phyloP scores from a whole-genome alignment of 2,797 vertebrate genomes.

The Sardinella longiceps region DNA sequence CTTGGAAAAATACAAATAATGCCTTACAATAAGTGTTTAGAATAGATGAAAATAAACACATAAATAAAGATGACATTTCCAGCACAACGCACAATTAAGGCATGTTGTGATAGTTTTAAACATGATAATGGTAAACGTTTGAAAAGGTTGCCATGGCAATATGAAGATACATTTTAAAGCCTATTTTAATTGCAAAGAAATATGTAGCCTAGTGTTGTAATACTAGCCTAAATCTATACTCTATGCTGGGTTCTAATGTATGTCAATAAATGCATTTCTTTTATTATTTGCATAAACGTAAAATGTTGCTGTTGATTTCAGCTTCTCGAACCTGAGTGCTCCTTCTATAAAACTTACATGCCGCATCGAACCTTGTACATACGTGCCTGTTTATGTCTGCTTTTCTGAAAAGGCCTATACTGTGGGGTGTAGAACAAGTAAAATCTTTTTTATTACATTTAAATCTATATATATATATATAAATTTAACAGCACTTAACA shows the following conservation, averaged over 20 bases:
- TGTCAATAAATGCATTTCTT: too few relatives aligned
- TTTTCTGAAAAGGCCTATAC: not conserved
- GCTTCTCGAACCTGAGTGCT: not conserved
- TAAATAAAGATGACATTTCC: conserved; percentile 62
- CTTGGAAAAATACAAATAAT: conserved; percentile 60
- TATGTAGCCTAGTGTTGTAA: not conserved
- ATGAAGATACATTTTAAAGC: not conserved
- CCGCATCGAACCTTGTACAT: not conserved
- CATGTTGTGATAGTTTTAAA: not conserved
- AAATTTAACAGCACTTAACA: not conserved
- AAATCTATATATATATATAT: not conserved
- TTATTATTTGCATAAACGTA: not conserved
- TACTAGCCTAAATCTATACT: too few relatives aligned
- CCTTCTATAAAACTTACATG: not conserved
- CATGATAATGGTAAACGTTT: not conserved
- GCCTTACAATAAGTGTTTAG: conserved; percentile 57
- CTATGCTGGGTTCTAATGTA: too few relatives aligned
- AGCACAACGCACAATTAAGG: conserved; percentile 38
- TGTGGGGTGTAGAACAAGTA: not conserved
- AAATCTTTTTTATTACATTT: not conserved
- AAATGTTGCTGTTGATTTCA: not conserved
- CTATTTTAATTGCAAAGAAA: not conserved
- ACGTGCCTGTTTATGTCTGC: not conserved
- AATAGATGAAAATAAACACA: conserved; percentile 66
- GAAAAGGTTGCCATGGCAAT: not conserved